phyloP scores from a whole-genome alignment of 2,888 invertebrate genomes.

The Temnothorax ravouxi region DNA sequence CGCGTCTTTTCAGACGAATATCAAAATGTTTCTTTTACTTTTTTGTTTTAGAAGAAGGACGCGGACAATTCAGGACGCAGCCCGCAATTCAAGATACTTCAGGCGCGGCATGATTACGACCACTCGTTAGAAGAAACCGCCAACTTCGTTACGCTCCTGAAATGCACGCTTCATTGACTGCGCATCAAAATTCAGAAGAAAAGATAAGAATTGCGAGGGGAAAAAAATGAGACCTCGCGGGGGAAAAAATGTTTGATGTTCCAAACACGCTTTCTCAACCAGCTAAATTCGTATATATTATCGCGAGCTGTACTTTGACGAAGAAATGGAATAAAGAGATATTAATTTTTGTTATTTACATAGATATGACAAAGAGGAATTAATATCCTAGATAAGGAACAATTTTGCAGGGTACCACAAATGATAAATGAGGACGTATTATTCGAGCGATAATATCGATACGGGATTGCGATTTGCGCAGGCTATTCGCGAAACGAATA shows the following conservation, averaged over 20 bases:
- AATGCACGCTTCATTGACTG: constrained; percentile 6
- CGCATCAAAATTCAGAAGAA: not conserved
- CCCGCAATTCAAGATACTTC: constrained; percentile 4
- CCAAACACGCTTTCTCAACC: not conserved
- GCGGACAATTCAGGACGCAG: not conserved
- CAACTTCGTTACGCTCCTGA: constrained; percentile 30
- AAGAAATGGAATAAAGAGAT: constrained; percentile 24
- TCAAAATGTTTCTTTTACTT: constrained; percentile 13
- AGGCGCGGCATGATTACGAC: not conserved
- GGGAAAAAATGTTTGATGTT: constrained; percentile 1
- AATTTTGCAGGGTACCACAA: not conserved
- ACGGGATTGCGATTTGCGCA: not conserved
- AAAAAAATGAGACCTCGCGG: not conserved
- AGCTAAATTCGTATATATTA: constrained; percentile 21
- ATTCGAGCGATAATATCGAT: not conserved
- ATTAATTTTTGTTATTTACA: constrained; percentile 6
- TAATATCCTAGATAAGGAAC: not conserved
- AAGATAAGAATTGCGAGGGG: constrained; percentile 16
- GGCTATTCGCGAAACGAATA: constrained; percentile 1
- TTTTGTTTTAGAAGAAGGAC: not conserved
- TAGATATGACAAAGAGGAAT: not conserved
- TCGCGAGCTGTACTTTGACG: not conserved
- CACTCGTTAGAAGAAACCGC: constrained; percentile 29
- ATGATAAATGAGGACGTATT: not conserved
- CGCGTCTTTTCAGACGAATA: not conserved